Conservation (phyloP, 2,113 vertebrate species). For the Mobula hypostoma region DNA sequence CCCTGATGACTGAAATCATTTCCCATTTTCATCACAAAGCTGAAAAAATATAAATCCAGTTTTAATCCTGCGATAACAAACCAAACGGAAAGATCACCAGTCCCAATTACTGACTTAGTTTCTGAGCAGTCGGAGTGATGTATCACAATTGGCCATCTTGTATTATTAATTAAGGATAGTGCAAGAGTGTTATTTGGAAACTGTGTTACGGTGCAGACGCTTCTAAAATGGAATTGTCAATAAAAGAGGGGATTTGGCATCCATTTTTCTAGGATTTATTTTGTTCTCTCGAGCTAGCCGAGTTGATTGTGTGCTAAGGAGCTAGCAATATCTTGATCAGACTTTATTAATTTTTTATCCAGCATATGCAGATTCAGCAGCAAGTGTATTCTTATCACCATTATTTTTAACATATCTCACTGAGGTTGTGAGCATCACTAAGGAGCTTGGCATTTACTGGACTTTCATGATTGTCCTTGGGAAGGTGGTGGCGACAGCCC, state of each 20-base stretch:
- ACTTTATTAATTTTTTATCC: constrained; percentile 21
- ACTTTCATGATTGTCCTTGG: too few species aligned
- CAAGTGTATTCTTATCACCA: too few species aligned
- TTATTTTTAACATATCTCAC: too few species aligned
- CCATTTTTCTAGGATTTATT: neutral
- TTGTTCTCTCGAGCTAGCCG: neutral
- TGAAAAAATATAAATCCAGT: neutral
- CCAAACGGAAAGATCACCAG: neutral
- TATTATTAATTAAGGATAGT: neutral
- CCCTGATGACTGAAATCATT: neutral
- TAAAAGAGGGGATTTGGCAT: neutral
- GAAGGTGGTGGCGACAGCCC: too few species aligned
- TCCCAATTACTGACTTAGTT: neutral
- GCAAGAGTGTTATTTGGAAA: neutral
- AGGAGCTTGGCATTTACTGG: too few species aligned
- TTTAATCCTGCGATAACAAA: neutral
- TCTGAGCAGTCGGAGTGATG: neutral
- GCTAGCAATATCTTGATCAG: neutral
- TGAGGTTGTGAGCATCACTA: too few species aligned
- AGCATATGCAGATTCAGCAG: neutral
- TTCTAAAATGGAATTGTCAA: neutral
- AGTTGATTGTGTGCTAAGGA: neutral
- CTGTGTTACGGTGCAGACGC: neutral
- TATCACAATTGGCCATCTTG: constrained; percentile 4
- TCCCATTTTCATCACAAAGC: neutral